Evolutionary conservation across 1,140 invertebrate genomes (phyloP).

Genomic region (Drosophila nebulosa): DNA sequence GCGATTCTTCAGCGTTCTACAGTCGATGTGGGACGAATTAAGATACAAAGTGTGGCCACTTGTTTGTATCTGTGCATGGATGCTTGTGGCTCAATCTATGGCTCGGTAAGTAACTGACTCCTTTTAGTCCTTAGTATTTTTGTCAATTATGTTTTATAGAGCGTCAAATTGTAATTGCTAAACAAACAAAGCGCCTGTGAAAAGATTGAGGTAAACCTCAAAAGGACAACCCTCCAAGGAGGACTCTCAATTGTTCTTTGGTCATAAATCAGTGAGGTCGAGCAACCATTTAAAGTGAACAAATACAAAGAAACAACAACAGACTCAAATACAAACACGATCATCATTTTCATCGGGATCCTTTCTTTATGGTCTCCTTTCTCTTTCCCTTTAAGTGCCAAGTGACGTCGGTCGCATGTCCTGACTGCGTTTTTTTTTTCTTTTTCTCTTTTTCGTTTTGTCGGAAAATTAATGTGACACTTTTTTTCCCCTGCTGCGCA

Average conservation of each 20-base stretch:
- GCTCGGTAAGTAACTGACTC: constrained; percentile 86
- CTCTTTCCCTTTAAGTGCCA: constrained; percentile 44
- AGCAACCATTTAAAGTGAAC: constrained; percentile 68
- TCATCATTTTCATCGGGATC: constrained; percentile 14
- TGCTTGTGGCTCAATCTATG: constrained; percentile 90
- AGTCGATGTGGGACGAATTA: constrained; percentile 88
- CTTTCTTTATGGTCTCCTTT: constrained; percentile 16
- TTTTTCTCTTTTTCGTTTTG: background rate
- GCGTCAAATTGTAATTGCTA: constrained; percentile 8
- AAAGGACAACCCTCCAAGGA: constrained; percentile 1
- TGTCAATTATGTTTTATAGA: background rate
- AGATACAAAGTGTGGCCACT: constrained; percentile 91
- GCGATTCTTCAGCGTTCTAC: constrained; percentile 91
- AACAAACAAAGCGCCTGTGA: constrained; percentile 59
- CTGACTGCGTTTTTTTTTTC: constrained; percentile 13
- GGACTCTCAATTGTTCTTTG: background rate
- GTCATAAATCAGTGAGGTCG: constrained; percentile 43
- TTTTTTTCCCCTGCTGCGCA: constrained; percentile 38
- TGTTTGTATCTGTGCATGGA: constrained; percentile 93
- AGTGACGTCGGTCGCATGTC: constrained; percentile 59
- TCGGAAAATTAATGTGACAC: constrained; percentile 52
- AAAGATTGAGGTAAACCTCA: constrained; percentile 57
- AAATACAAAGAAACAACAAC: constrained; percentile 57
- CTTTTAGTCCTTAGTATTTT: background rate
- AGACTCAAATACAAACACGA: constrained; percentile 14